Evolutionary conservation across 2,888 invertebrate species (phyloP).

Genomic region (Aphodius sticticus): DNA sequence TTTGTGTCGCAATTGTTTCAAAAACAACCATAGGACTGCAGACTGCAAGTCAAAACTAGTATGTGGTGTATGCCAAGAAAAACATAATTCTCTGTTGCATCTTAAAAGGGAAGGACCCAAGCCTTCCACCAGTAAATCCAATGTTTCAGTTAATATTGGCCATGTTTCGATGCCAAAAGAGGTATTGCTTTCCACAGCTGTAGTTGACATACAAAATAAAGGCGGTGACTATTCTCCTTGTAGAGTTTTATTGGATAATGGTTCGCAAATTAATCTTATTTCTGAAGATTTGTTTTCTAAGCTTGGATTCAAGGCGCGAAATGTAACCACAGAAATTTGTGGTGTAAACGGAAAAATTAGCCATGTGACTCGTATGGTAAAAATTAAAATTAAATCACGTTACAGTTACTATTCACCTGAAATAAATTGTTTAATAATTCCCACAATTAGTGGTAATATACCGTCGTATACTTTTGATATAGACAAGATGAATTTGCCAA

Average conservation of each 20-base stretch:
- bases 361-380: neutral
- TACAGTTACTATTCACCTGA: neutral
- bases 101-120: neutral
- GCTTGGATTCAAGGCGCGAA: neutral
- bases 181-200: neutral
- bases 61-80: neutral
- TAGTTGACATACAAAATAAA: neutral
- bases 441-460: neutral
- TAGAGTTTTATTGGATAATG: neutral
- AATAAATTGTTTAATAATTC: neutral
- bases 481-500: neutral
- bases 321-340: neutral
- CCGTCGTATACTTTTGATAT: neutral
- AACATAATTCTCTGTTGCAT: neutral
- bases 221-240: neutral
- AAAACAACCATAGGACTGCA: neutral
- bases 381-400: neutral
- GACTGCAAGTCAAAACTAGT: neutral
- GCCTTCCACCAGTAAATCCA: neutral
- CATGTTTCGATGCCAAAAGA: neutral
- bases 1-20: conserved; percentile 21
- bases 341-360: conserved; percentile 7
- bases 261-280: conserved; percentile 8
- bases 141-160: neutral
- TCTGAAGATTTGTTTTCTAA: neutral